Percentiles rank a stretch among this genome's conserved stretches.
Evolutionary conservation across 2,113 vertebrate genomes (phyloP).

Genomic region (Pithys albifrons): DNA sequence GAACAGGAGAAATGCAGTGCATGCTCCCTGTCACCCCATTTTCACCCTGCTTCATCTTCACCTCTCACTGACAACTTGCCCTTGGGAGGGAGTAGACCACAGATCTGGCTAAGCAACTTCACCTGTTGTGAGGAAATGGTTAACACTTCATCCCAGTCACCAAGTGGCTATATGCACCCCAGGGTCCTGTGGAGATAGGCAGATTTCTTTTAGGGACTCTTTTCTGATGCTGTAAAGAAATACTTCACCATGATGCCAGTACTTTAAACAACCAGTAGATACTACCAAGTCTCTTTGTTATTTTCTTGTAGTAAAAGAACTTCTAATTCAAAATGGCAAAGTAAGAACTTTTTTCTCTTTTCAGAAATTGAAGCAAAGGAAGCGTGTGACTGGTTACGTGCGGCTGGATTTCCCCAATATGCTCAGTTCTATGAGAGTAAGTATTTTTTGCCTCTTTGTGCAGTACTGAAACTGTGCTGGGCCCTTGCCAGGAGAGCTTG

Average conservation of each 20-base stretch:
- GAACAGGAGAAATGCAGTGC: background rate
- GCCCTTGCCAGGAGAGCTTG: background rate
- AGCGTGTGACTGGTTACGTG: constrained; percentile 96
- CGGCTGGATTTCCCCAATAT: constrained; percentile 97
- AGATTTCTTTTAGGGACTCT: background rate
- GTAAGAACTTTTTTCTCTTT: constrained; percentile 5
- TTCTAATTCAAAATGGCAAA: background rate
- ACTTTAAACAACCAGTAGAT: background rate
- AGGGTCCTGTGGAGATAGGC: background rate
- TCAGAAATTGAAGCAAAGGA: constrained; percentile 97
- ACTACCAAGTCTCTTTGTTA: background rate
- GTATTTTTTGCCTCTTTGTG: constrained; percentile 4
- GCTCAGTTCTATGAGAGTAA: constrained; percentile 96
- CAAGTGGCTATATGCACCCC: background rate
- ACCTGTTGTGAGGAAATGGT: background rate
- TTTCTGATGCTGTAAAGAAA: background rate
- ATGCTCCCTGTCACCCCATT: background rate
- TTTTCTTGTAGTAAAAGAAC: background rate
- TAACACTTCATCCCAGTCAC: background rate
- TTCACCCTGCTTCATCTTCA: background rate
- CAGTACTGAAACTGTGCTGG: background rate
- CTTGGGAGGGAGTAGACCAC: background rate
- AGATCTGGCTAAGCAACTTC: background rate
- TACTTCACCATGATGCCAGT: background rate
- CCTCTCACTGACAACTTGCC: background rate